phyloP scores from a whole-genome alignment of 92 coral and sea anemone species.

The Porites divaricata region DNA sequence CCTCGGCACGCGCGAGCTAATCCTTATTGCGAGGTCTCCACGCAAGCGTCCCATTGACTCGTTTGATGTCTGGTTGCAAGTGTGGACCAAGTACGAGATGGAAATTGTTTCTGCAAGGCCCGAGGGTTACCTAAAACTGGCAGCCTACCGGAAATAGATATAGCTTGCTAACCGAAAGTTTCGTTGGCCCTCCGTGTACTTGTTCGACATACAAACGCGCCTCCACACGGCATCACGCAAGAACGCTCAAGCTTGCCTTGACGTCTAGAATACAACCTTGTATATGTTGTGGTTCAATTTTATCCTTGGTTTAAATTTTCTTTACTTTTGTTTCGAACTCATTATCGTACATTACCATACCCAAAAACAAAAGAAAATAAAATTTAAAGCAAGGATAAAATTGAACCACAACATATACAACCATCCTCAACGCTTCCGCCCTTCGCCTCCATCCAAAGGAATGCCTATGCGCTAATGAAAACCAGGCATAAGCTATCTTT shows the following conservation, averaged over 20 bases:
- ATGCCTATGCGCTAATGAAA: too few species aligned
- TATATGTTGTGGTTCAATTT: too few species aligned
- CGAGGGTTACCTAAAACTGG: conserved; percentile 4
- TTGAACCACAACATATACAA: too few species aligned
- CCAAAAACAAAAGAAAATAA: too few species aligned
- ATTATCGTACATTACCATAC: too few species aligned
- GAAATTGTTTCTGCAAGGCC: neutral
- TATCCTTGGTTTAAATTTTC: too few species aligned
- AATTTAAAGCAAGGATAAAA: neutral
- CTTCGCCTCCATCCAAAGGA: neutral
- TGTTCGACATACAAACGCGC: conserved; percentile 9
- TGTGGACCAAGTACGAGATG: conserved; percentile 21
- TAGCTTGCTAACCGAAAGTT: conserved; percentile 1
- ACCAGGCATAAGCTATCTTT: too few species aligned
- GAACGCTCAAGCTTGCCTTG: neutral
- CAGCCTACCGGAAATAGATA: conserved; percentile 2
- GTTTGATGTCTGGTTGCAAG: conserved; percentile 35
- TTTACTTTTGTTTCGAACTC: too few species aligned
- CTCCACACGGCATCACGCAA: neutral
- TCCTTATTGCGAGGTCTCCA: neutral
- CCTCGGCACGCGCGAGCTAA: neutral
- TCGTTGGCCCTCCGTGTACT: conserved; percentile 26
- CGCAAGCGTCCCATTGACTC: conserved; percentile 5
- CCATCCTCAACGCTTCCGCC: conserved; percentile 37
- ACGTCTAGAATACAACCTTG: neutral